Percentiles rank a stretch among this genome's conserved stretches.
Conservation (phyloP, 2,113 vertebrate species). For the Eurystomus gularis region DNA sequence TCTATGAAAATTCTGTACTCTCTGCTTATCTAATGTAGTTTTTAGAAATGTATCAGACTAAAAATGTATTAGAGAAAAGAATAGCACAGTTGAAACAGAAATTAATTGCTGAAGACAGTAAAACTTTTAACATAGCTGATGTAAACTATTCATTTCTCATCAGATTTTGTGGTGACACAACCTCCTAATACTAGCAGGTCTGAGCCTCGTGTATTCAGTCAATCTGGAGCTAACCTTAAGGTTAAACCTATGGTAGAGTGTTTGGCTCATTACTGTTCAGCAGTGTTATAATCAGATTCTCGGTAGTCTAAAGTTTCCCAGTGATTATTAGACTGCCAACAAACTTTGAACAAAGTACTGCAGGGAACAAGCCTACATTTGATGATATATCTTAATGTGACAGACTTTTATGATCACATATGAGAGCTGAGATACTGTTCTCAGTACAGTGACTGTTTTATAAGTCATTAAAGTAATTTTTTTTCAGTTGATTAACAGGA, state of each 20-base stretch:
- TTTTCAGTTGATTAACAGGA: conserved; percentile 5
- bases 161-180: neutral
- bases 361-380: neutral
- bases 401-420: neutral
- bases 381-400: neutral
- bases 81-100: neutral
- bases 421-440: neutral
- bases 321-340: neutral
- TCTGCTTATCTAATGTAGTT: neutral
- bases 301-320: neutral
- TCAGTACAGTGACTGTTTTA: neutral
- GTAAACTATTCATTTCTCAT: neutral
- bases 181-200: neutral
- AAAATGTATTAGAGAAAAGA: neutral
- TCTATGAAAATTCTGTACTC: neutral
- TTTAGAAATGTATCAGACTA: neutral
- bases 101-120: neutral
- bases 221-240: too few relatives aligned
- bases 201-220: neutral
- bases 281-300: neutral
- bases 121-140: neutral
- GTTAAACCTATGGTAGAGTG: too few relatives aligned
- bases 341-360: neutral
- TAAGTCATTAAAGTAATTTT: neutral
- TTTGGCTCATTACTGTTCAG: neutral